Percentiles rank a stretch among this genome's conserved stretches.
Conservation (phyloP, 2,888 invertebrate genomes). For the Melangyna quadrimaculata region DNA sequence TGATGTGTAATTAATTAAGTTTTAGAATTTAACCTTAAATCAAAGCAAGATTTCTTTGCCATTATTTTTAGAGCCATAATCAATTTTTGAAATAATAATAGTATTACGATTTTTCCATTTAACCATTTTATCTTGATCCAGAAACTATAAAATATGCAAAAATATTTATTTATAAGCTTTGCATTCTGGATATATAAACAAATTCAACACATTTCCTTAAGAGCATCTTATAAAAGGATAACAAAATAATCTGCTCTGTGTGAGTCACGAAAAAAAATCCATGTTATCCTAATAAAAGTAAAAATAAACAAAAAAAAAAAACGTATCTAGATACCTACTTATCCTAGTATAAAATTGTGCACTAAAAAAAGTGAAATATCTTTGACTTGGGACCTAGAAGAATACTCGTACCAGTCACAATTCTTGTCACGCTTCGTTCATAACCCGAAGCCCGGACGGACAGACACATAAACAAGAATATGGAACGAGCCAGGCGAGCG, state of each 20-base stretch:
- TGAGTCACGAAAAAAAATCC: constrained; percentile 14
- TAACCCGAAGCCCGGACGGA: constrained; percentile 35
- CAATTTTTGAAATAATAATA: background rate
- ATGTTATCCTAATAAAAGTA: constrained; percentile 54
- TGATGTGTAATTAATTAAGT: background rate
- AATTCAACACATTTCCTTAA: background rate
- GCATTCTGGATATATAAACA: background rate
- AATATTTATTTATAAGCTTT: background rate
- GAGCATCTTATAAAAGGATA: background rate
- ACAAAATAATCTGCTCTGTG: constrained; percentile 30
- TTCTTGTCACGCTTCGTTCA: constrained; percentile 63
- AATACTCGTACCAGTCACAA: constrained; percentile 51
- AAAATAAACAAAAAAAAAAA: constrained; percentile 4
- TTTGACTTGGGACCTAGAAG: background rate
- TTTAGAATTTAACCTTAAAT: background rate
- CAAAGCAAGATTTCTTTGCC: background rate
- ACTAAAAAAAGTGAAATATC: background rate
- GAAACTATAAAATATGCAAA: background rate
- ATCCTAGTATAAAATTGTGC: background rate
- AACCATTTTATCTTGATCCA: background rate
- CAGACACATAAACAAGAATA: constrained; percentile 24
- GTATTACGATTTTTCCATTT: background rate
- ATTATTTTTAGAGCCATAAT: background rate
- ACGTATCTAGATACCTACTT: background rate
- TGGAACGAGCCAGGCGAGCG: background rate